Base-by-base conservation (phyloP, 2,113 vertebrate species). In the Passer montanus region DNA sequence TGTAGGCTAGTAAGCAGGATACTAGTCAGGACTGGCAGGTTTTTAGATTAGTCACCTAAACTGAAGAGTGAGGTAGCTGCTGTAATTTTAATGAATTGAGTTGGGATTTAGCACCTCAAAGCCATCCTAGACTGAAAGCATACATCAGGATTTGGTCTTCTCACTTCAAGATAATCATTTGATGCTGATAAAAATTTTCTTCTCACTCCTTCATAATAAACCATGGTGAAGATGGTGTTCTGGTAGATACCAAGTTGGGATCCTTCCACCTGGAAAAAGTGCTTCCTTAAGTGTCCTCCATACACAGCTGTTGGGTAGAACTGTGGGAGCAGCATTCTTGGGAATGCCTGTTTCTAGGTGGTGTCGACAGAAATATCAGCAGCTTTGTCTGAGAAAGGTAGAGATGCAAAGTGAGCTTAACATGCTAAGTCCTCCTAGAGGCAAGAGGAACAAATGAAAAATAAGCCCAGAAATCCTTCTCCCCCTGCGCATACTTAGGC, bases 401-500 rank as follows among this genome's bases (percentile, higher is more conserved):
- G 30, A 16, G 35, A 4, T 64, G 41, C 2, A 1, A 47, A 78
- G 37, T 24, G 35, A 33, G 24, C 13, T 5, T 53, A 53, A 47
- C 21, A 75, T n/a, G 39, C 56, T 31, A 6, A 7, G 8, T 47
- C 39, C 41, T 85, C 8, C 3, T 5, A 28, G 30, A 85, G 41
- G 27, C 8, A 13, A 53, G 59, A 66, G 37, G n/a, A 60, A 11
- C 15, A 83, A 77, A 43, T 30, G 33, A 30, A 53, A 83, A 73
- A 23, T 15, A n/a, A 59, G 10, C 9, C 3, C 31, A 17, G 67
- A 56, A 64, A 28, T 24, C 11, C 4, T 52, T 64, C 18, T 75
- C 10, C 11, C 23, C 8, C 2, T 41, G 23, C 55, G 15, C 6
- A 2, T 39, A 2, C 21, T 74, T 74, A 8, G 0, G 1, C 23